These are phyloP conservation scores for Ostrea denselamellosa DNA, from an alignment of 1,140 invertebrate species.

Conservation along the genomic window DNA sequence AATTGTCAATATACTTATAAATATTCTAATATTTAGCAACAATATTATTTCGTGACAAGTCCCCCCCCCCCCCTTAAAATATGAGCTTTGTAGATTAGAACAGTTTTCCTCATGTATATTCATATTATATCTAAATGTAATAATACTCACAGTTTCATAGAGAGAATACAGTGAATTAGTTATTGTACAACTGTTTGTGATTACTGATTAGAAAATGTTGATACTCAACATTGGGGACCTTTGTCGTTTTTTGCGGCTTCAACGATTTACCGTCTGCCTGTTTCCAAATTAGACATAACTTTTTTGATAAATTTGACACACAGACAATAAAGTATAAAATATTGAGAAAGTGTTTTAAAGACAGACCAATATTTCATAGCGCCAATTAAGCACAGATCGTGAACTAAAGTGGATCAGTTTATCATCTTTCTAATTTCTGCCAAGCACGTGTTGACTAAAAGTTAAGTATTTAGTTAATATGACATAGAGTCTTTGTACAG, in stretches of 20 bases:
- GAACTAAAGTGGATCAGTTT: conserved; percentile 21
- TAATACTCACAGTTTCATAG: no score
- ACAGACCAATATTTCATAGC: conserved; percentile 2
- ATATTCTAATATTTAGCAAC: no score
- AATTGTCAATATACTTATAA: not conserved
- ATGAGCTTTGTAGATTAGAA: no score
- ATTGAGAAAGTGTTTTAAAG: not conserved
- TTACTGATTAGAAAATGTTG: no score
- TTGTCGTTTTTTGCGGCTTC: no score
- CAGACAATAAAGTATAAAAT: conserved; percentile 10
- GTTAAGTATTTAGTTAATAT: not conserved
- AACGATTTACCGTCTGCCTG: not conserved
- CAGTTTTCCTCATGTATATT: no score
- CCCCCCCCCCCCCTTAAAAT: no score
- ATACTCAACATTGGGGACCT: no score
- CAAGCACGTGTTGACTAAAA: conserved; percentile 15
- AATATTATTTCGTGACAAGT: no score
- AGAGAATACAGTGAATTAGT: no score
- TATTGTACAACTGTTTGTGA: no score
- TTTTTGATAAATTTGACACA: conserved; percentile 31
- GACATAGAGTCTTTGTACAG: conserved; percentile 13
- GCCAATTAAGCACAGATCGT: conserved; percentile 11
- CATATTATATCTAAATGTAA: no score
- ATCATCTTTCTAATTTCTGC: conserved; percentile 17
- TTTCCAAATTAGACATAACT: not conserved